Evolutionary conservation across 2,888 invertebrate species (phyloP).

Genomic region (Geotrupes spiniger): DNA sequence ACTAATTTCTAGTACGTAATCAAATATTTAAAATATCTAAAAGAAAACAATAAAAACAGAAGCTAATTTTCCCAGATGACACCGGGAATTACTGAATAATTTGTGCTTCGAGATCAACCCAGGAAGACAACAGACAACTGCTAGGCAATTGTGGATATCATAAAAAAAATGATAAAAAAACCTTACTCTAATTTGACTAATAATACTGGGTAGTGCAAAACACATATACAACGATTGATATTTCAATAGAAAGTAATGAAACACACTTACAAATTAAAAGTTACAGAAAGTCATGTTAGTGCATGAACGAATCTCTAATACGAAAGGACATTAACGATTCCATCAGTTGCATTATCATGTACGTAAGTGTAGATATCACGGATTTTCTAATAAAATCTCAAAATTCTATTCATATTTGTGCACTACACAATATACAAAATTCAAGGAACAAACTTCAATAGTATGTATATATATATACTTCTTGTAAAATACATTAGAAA

Average conservation of each 20-base stretch:
- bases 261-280: too few relatives aligned
- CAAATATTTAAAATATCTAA: conserved; percentile 18
- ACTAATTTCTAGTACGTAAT: conserved; percentile 11
- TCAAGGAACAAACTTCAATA: conserved; percentile 26
- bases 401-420: too few relatives aligned
- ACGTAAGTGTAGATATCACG: too few relatives aligned
- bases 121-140: conserved; percentile 43
- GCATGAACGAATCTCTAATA: too few relatives aligned
- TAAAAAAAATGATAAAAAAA: conserved; percentile 9
- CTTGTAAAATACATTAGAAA: conserved; percentile 28
- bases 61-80: conserved; percentile 21
- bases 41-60: conserved; percentile 13
- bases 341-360: too few relatives aligned
- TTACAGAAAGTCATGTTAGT: too few relatives aligned
- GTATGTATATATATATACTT: conserved; percentile 20
- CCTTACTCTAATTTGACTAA: conserved; percentile 17
- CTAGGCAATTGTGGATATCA: conserved; percentile 18
- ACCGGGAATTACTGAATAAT: conserved; percentile 28
- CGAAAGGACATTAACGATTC: too few relatives aligned
- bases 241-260: conserved; percentile 12
- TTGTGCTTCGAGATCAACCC: conserved; percentile 50
- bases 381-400: too few relatives aligned
- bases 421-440: conserved; percentile 16
- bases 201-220: conserved; percentile 21
- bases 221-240: conserved; percentile 13